Base-by-base conservation (phyloP, 1,140 invertebrate species). In the Acromyrmex charruanus region DNA sequence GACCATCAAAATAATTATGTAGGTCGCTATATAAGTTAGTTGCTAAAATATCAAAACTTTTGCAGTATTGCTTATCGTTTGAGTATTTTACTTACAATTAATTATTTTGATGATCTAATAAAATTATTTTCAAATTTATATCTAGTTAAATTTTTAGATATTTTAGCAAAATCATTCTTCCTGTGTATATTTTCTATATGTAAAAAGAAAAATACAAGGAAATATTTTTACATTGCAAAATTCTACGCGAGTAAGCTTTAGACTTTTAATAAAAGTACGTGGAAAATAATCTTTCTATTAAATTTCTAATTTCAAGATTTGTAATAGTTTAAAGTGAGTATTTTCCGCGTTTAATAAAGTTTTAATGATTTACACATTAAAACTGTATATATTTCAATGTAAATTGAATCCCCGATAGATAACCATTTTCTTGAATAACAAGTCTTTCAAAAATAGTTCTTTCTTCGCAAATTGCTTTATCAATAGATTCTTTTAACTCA, bases 401-500 rank as follows among this genome's bases (percentile, higher is more conserved):
- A 14, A 55, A 55, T 69, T n/a, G 14, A 55, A 80, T 55, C 53
- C 31, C 9, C 7, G 16, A 28, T 9, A 16, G 0, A 12, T 12
- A 69, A 39, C n/a, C 6, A 58, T 81, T 79, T 68, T 58, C 1
- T 16, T 12, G 39, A 71, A 69, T 71, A 39, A 81, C 21, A 5
- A 39, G 6, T 58, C 1, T 12, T 10, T 14, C 21, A 55, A 81
- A 81, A 69, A 58, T 28, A 44, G 21, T 2, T 14, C 49, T 55
- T 68, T 55, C 28, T 81, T 39, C 66, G 31, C 44, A 71, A 71
- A 81, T 81, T 81, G 49, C 31, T 55, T 58, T 69, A 10, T 25
- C 49, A 49, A 81, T 71, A 69, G 49, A 81, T 58, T 58, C 77
- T 69, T 81, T 80, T 69, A 79, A 79, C 51, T 81, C 49, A 18